phyloP scores from a whole-genome alignment of 2,888 invertebrate species.

The Ornithoptera alexandrae region DNA sequence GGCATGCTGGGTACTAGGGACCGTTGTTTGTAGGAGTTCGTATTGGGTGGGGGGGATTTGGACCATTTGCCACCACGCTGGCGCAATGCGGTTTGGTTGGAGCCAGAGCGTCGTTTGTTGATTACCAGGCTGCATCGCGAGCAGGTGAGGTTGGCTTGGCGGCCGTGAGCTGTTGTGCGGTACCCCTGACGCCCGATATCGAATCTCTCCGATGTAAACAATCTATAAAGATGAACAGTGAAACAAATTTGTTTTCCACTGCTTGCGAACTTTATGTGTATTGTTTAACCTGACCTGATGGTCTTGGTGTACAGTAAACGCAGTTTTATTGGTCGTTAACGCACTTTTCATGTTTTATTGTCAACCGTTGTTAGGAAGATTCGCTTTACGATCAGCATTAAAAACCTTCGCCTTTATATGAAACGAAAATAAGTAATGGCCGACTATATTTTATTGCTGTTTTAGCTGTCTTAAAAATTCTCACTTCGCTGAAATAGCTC shows the following conservation, averaged over 20 bases:
- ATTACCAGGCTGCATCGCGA: too few species aligned
- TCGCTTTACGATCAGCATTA: conserved; percentile 62
- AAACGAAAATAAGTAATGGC: conserved; percentile 52
- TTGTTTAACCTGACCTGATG: conserved; percentile 32
- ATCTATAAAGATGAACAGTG: conserved; percentile 10
- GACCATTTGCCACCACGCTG: too few species aligned
- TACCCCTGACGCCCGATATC: too few species aligned
- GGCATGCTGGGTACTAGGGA: too few species aligned
- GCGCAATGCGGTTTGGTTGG: too few species aligned
- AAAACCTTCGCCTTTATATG: conserved; percentile 57
- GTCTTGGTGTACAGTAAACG: conserved; percentile 61
- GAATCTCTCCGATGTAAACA: background rate
- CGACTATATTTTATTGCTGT: conserved; percentile 45
- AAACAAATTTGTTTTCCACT: conserved; percentile 20
- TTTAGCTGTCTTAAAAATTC: conserved; percentile 26
- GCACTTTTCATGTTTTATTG: conserved; percentile 75
- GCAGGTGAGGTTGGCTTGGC: too few species aligned
- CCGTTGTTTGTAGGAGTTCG: too few species aligned
- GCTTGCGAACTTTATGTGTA: conserved; percentile 15
- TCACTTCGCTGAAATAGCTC: conserved; percentile 15
- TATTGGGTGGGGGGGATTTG: too few species aligned
- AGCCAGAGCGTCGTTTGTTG: too few species aligned
- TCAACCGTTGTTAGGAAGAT: conserved; percentile 68
- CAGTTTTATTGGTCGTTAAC: conserved; percentile 72
- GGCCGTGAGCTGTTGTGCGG: too few species aligned